Percentiles rank a stretch among this genome's conserved stretches.
These are phyloP conservation scores for Apis dorsata DNA, from an alignment of 1,140 invertebrate species.

Conservation along the genomic window DNA sequence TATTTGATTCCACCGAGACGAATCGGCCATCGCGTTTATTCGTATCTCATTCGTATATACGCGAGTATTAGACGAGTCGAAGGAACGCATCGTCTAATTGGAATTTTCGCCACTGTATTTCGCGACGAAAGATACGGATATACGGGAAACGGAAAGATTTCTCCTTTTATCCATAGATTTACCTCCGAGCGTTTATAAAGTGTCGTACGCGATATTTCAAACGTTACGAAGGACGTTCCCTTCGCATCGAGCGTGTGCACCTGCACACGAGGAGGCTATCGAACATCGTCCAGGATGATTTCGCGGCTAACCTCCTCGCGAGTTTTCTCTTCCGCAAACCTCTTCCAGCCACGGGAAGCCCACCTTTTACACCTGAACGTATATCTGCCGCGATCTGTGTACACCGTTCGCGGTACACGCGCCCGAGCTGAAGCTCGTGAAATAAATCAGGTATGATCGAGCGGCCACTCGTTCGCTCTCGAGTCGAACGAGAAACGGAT, in stretches of 20 bases:
- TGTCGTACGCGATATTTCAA: background rate
- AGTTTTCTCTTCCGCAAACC: constrained; percentile 60
- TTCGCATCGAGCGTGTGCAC: constrained; percentile 18
- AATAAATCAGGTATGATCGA: constrained; percentile 64
- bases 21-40: constrained; percentile 54
- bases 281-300: constrained; percentile 43
- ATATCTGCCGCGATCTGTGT: constrained; percentile 55
- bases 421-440: constrained; percentile 43
- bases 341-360: constrained; percentile 31
- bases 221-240: background rate
- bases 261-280: constrained; percentile 27
- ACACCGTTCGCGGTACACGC: constrained; percentile 49
- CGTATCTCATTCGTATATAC: constrained; percentile 37
- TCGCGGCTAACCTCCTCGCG: constrained; percentile 48
- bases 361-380: constrained; percentile 54
- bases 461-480: constrained; percentile 46
- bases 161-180: no score
- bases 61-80: constrained; percentile 39
- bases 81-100: constrained; percentile 56
- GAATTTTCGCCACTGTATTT: constrained; percentile 10
- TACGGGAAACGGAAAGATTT: no score
- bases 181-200: no score
- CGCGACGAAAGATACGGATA: no score
- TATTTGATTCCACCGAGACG: constrained; percentile 55
- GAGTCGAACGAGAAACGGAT: constrained; percentile 9